These are phyloP conservation scores for Drosophila simulans DNA, from an alignment of 1,140 invertebrate species.

Conservation along the genomic window DNA sequence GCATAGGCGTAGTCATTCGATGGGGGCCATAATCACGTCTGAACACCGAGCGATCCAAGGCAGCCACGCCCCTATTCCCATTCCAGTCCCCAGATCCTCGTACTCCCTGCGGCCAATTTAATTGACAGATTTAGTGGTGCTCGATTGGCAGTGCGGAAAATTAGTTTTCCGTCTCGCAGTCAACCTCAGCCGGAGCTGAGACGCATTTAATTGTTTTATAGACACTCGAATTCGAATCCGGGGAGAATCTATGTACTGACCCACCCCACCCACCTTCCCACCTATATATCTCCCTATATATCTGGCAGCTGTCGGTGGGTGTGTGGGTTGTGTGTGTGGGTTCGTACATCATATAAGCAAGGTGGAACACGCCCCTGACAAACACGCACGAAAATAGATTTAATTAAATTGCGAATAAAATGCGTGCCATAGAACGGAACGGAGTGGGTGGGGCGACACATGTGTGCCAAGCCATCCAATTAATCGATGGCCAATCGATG, in stretches of 20 bases:
- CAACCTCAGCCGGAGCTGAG: constrained; percentile 53
- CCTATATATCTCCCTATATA: constrained; percentile 9
- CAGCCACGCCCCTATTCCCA: neutral
- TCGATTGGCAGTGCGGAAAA: constrained; percentile 82
- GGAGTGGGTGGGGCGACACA: constrained; percentile 9
- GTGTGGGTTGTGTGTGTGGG: constrained; percentile 17
- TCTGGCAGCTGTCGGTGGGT: constrained; percentile 17
- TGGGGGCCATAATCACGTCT: constrained; percentile 11
- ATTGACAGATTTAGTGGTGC: constrained; percentile 81
- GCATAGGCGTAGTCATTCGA: constrained; percentile 54
- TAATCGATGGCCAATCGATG: constrained; percentile 76
- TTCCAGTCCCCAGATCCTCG: neutral
- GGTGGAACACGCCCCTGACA: constrained; percentile 73
- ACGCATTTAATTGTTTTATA: constrained; percentile 81
- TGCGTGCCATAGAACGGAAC: constrained; percentile 32
- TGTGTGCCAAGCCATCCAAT: constrained; percentile 60
- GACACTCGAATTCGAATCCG: constrained; percentile 55
- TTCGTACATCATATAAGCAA: constrained; percentile 45
- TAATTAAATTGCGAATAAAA: constrained; percentile 81
- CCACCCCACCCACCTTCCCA: constrained; percentile 1
- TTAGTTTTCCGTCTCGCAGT: constrained; percentile 79
- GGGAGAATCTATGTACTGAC: constrained; percentile 14
- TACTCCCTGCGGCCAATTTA: constrained; percentile 81
- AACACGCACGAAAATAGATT: constrained; percentile 78
- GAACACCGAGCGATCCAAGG: constrained; percentile 30